phyloP scores from a whole-genome alignment of 64 coral and sea anemone species.

The Actinia tenebrosa region DNA sequence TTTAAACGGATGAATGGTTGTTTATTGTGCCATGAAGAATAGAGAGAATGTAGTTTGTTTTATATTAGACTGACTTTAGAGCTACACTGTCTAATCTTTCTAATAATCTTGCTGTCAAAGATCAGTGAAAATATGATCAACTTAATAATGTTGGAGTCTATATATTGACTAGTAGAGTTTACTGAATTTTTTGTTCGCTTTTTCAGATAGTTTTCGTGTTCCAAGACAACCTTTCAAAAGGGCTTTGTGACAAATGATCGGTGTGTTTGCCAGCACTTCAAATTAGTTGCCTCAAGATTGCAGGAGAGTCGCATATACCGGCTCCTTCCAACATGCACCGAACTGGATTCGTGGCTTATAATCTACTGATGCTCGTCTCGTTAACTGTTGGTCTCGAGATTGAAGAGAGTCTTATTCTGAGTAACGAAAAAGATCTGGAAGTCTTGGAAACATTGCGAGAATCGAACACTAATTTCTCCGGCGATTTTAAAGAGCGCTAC shows the following conservation, averaged over 20 bases:
- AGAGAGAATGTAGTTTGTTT: not conserved
- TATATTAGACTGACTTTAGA: not conserved
- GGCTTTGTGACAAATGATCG: not conserved
- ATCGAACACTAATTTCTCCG: slow-evolving; percentile 15
- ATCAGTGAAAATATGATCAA: not conserved
- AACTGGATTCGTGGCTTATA: not conserved
- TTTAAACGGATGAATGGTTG: slow-evolving; percentile 9
- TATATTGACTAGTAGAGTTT: not conserved
- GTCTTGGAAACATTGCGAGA: not conserved
- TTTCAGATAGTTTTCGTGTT: not conserved
- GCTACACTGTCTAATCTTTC: not conserved
- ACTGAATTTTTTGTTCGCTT: not conserved
- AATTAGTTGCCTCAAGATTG: not conserved
- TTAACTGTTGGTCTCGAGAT: not conserved
- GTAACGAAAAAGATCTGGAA: not conserved
- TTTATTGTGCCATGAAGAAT: not conserved
- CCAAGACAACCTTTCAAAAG: not conserved
- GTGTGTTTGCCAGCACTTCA: not conserved
- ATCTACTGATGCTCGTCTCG: not conserved
- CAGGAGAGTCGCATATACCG: not conserved
- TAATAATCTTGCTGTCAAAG: not conserved
- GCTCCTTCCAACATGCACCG: not conserved
- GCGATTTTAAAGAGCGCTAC: not conserved
- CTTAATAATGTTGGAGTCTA: not conserved
- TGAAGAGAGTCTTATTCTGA: not conserved